A percentile compares a stretch with the other conserved stretches of the same genome.
These are phyloP conservation scores for Stramonita haemastoma DNA, from an alignment of 2,888 invertebrate genomes.

Conservation along the genomic window DNA sequence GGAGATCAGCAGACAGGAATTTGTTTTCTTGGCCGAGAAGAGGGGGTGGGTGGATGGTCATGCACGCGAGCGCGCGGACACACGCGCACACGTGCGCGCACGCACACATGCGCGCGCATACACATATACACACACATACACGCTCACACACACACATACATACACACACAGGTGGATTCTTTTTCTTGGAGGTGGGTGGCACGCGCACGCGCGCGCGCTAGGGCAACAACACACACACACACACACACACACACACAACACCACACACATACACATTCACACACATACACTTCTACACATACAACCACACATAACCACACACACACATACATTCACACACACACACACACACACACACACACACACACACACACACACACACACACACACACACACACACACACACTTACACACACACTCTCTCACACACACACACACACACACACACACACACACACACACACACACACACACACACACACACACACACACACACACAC, in stretches of 20 bases:
- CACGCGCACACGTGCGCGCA: too few relatives aligned
- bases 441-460: conserved; percentile 33
- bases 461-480: conserved; percentile 24
- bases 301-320: conserved; percentile 18
- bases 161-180: too few relatives aligned
- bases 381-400: conserved; percentile 27
- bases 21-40: too few relatives aligned
- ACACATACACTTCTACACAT: conserved; percentile 30
- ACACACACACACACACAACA: conserved; percentile 30
- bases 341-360: conserved; percentile 20
- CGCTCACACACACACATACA: conserved; percentile 28
- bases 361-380: conserved; percentile 22
- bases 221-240: conserved; percentile 12
- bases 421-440: conserved; percentile 26
- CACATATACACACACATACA: too few relatives aligned
- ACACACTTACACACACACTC: conserved; percentile 26
- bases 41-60: too few relatives aligned
- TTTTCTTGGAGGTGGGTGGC: too few relatives aligned
- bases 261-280: too few relatives aligned
- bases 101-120: too few relatives aligned
- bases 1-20: too few relatives aligned
- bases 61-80: too few relatives aligned
- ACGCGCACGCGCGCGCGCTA: too few relatives aligned
- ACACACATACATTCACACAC: conserved; percentile 18
- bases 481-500: neutral